Base-by-base conservation (phyloP, 2,888 invertebrate species). In the Trissolcus brochymenae region DNA sequence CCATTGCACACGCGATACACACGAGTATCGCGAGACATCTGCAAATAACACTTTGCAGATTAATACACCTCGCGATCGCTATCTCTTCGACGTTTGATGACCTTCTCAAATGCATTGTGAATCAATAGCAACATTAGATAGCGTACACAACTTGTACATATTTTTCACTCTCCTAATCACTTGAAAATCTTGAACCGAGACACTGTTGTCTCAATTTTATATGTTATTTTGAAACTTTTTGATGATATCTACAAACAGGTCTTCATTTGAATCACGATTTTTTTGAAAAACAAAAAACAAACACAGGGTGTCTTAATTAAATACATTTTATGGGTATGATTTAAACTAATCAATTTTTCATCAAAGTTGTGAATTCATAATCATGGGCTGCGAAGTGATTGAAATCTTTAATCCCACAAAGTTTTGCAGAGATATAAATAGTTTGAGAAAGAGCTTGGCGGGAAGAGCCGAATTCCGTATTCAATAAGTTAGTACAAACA, bases 21-120 rank as follows among this genome's bases (percentile, higher is more conserved):
- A 35, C 57, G 50, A 14, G 53, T 78, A 75, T 72, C 78, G 62
- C 35, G 35, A 49, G 59, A 7, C 73, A 75, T 67, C 74, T 71
- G 75, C 74, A 72, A 78, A 78, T 75, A 78, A 67, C 71, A 65
- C 75, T 78, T 75, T 68, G 74, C 72, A 78, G 78, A 78, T 78
- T 74, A 78, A 78, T 78, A 67, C 35, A 35, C 67, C 55, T 62
- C 56, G 56, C 46, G 78, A 78, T 78, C 56, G 54, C 54, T 67
- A 78, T 78, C 78, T 43, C 56, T n/a, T 17, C 55, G 56, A 41
- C 71, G 68, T 64, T 67, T 78, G 71, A 75, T 71, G 78, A 75
- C 74, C 68, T 77, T 78, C 78, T 78, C 67, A 61, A 60, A 46
- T 54, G 71, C 50, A 14, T 61, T 41, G 50, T 57, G 66, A 76